A percentile compares a stretch with the other conserved stretches of the same genome.
Evolutionary conservation across 2,797 vertebrate genomes (phyloP).

Genomic region (Enteromius paludinosus): DNA sequence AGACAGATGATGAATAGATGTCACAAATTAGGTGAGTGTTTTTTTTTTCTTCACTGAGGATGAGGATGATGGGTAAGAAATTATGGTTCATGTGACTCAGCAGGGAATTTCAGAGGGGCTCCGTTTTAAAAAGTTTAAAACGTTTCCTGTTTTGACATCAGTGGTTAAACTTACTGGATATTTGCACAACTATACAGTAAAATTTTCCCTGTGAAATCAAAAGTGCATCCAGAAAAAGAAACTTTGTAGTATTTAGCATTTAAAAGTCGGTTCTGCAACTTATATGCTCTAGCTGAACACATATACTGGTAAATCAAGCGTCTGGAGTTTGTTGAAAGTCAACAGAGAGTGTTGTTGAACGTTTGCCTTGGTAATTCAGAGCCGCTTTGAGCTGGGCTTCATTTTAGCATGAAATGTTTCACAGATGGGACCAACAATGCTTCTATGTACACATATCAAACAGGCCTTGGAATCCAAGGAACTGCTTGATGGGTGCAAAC

Average conservation of each 20-base stretch:
- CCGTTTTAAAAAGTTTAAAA: neutral
- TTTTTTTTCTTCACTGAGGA: neutral
- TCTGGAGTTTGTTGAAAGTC: constrained; percentile 27
- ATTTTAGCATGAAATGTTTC: constrained; percentile 55
- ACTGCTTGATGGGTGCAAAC: constrained; percentile 9
- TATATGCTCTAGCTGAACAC: neutral
- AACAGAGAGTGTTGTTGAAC: constrained; percentile 16
- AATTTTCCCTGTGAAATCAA: neutral
- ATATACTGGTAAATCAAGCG: constrained; percentile 13
- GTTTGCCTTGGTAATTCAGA: constrained; percentile 37
- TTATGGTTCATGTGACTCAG: constrained; percentile 14
- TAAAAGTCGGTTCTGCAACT: neutral
- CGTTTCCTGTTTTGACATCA: constrained; percentile 5
- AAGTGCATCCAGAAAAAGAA: constrained; percentile 18
- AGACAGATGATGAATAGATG: constrained; percentile 35
- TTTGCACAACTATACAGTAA: neutral
- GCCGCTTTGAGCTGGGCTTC: constrained; percentile 45
- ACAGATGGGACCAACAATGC: constrained; percentile 51
- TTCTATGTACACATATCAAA: constrained; percentile 37
- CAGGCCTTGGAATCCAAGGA: constrained; percentile 3
- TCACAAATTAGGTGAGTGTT: constrained; percentile 47
- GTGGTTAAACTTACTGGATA: neutral
- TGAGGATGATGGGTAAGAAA: constrained; percentile 4
- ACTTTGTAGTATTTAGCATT: constrained; percentile 27
- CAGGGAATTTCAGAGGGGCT: constrained; percentile 12